Base-by-base conservation (phyloP, 2,888 invertebrate genomes). In the Lasioglossum villosulum region DNA sequence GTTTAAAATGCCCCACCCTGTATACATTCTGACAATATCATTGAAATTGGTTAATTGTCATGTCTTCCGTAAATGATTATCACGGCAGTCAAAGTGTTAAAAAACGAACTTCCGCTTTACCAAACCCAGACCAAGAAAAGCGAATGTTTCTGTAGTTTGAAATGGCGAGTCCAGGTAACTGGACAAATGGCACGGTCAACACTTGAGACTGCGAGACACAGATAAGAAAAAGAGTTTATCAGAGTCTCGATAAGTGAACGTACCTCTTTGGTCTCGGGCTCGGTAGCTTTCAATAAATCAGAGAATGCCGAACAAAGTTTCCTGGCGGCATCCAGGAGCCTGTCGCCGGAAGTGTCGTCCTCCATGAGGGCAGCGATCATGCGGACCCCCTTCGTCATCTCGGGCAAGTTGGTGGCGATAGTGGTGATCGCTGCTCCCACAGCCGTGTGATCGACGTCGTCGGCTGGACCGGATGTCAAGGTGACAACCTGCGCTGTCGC, bases 401-500 rank as follows among this genome's bases (percentile, higher is more conserved):
- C 99, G 0, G 99, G 99, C 90, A 99, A 96, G 94, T 99, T 99
- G 92, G 97, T 98, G 52, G 99, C 98, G 92, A 99, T 99, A 76
- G 99, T 99, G 16, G 98, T 98, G 87, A 99, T 99, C 45, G 99
- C 99, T 0, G 99, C 98, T 0, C 99, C 99, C 0, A 99, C 99
- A 0, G 99, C 98, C 6, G 98, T 98, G 94, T 99, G 98, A 95
- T 99, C 99, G 14, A 99, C 98, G 91, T 99, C 99, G 89, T 98
- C 98, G 0, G 97, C 97, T 0, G 97, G 96, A 5, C 97, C 97
- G 4, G 98, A 97, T 0, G 99, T 99, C 82, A 98, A 96, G 0
- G 98, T 98, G 82, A 99, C 98, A 75, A 99, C 98, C 95, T 99
- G 99, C 14, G 99, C 99, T 0, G 99, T 99, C 80, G 99, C 99